These are phyloP conservation scores for Standfussiana lucernea DNA, from an alignment of 2,888 invertebrate species.

Conservation along the genomic window DNA sequence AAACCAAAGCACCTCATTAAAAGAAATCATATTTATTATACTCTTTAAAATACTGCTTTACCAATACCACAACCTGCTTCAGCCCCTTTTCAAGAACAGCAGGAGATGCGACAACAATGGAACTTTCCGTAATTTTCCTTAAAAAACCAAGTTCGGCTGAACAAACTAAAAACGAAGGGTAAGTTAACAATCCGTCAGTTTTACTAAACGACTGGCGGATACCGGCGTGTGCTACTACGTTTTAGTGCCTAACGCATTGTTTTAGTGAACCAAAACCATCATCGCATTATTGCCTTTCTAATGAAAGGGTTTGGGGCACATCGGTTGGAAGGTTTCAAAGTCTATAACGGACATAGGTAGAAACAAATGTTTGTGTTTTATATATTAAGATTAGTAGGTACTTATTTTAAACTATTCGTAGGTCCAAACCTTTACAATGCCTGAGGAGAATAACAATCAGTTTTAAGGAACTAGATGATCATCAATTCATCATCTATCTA, in stretches of 20 bases:
- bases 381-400: neutral
- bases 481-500: neutral
- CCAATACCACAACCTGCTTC: neutral
- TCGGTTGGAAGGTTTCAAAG: no score
- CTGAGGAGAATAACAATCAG: neutral
- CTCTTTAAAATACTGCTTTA: no score
- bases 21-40: no score
- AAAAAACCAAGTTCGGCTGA: neutral
- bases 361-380: no score
- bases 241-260: no score
- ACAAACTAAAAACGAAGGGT: neutral
- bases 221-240: no score
- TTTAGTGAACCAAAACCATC: no score
- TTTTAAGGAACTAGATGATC: neutral
- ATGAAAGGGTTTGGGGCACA: no score
- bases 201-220: neutral
- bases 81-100: neutral
- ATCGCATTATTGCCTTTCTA: no score
- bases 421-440: neutral
- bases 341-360: no score
- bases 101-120: neutral
- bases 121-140: neutral
- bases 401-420: neutral
- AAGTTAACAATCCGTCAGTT: neutral
- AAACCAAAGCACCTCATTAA: no score